Base-by-base conservation (phyloP, 1,140 invertebrate genomes). In the Helicoverpa armigera region DNA sequence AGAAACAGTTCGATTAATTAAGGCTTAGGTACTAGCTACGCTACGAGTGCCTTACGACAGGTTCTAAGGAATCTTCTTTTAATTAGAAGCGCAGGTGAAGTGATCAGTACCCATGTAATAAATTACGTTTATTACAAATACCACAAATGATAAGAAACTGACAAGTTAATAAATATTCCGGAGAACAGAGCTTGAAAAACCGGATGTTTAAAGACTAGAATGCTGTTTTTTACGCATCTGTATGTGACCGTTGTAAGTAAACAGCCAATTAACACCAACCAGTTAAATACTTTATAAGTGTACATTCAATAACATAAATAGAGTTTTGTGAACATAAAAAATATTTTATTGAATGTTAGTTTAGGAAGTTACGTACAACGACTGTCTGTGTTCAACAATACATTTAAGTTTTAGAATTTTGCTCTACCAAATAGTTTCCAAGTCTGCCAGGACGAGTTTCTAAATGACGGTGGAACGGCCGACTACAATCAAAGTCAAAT, bases 211-310 rank as follows among this genome's bases (percentile, higher is more conserved):
- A 74, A 18, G 67, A 9, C 23, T 76, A 61, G 56, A 76, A 63
- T 61, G 56, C 43, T 29, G 73, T 63, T 50, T 63, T 53, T 50
- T 48, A 29, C 35, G 16, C 18, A 23, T 75, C 35, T 50, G 58
- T 63, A 61, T 63, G 73, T 48, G 73, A 63, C 58, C 48, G 73
- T 61, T 76, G 56, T 76, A 63, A 61, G 58, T 63, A 76, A 76
- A 76, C 58, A 76, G 48, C 58, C 73, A 76, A 76, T 76, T 76
- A 76, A 76, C 73, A 76, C 43, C 13, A n/a, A 51, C 73, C 43
- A 76, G 58, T 63, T 51, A 31, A 76, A 60, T 58, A 58, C 23
- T 73, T 58, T 73, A 73, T 73, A 63, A 61, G 56, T 76, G 23
- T 72, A 72, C 18, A 72, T 53, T 54, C 12, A 72, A 54, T 72